Percentiles rank a stretch among this genome's conserved stretches.
Evolutionary conservation across 92 coral and sea anemone genomes (phyloP).

Genomic region (Phenganax stokvisi): DNA sequence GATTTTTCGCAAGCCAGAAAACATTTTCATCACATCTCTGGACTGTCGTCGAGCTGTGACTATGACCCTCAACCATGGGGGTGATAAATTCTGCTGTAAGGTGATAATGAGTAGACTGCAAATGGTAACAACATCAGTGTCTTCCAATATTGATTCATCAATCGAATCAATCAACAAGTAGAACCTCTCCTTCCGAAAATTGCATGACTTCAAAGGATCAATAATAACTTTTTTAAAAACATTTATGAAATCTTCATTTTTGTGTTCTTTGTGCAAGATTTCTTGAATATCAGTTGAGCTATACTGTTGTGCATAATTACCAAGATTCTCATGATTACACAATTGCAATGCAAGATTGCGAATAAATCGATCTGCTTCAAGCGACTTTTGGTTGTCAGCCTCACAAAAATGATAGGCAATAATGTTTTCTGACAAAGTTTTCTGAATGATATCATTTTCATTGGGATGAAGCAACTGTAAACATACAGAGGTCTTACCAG

Average conservation of each 20-base stretch:
- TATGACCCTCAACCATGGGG: constrained; percentile 81
- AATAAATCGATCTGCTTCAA: constrained; percentile 76
- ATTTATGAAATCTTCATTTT: constrained; percentile 70
- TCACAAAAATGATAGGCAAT: constrained; percentile 82
- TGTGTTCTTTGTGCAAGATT: constrained; percentile 61
- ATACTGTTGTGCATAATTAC: constrained; percentile 64
- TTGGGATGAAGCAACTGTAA: constrained; percentile 74
- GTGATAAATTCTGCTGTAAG: constrained; percentile 76
- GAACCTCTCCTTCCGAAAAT: constrained; percentile 66
- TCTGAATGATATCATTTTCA: constrained; percentile 57
- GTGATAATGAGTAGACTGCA: constrained; percentile 73
- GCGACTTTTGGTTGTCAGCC: constrained; percentile 69
- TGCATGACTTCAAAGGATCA: constrained; percentile 76
- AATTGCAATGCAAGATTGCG: constrained; percentile 86
- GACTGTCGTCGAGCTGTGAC: constrained; percentile 95
- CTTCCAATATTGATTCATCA: constrained; percentile 82
- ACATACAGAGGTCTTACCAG: constrained; percentile 85
- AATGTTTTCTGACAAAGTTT: constrained; percentile 65
- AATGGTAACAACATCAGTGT: constrained; percentile 68
- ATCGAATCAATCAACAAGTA: constrained; percentile 82
- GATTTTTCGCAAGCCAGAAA: constrained; percentile 93
- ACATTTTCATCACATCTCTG: constrained; percentile 90
- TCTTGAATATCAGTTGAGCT: constrained; percentile 70
- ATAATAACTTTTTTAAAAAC: constrained; percentile 81
- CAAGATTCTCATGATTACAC: constrained; percentile 61